Evolutionary conservation across 2,113 vertebrate genomes (phyloP), one percentile per base, ranked within the genome.

Genomic region (Proteles cristata): DNA sequence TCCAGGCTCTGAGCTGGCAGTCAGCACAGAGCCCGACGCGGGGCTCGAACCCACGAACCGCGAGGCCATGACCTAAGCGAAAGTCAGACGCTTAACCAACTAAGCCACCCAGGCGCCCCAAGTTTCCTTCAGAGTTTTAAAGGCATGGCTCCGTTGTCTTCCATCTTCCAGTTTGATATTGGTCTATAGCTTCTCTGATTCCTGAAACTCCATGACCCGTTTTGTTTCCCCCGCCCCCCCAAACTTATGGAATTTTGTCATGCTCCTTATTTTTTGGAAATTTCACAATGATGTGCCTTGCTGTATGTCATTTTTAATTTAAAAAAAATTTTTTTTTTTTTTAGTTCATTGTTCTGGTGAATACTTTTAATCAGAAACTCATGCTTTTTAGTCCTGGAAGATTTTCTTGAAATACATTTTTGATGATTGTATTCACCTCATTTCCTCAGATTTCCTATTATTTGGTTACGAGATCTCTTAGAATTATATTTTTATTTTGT

Each of bases 121-220:
- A 26, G 31, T 93, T 93, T 68, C 53, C 80, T 77, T 93, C 74
- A 79, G 35, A 93, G 63, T 77, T 74, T 68, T 90, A 55, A 96
- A 93, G 50, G 26, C 35, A 50, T 66, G 21, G 26, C 25, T 50
- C 35, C 26, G 45, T 65, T 74, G 7, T 74, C 81, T 92, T 76
- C 63, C 28, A 35, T 6, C 43, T 16, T 35, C 16, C 11, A 14
- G 43, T 33, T 61, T 82, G 23, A 45, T 69, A 28, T 31, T 39
- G 4, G 21, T 73, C 50, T 61, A 9, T 79, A 76, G 17, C 25
- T 66, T 39, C 33, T 94, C 33, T 83, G 26, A 92, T 68, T 90
- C 12, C 25, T 28, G 33, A 76, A 23, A 1, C 10, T 89, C 15
- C 8, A 4, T 73, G 43, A 45, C 8, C 6, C 28, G 10, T 33